Conservation (phyloP, 2,113 vertebrate genomes). For the Heterochromis multidens region DNA sequence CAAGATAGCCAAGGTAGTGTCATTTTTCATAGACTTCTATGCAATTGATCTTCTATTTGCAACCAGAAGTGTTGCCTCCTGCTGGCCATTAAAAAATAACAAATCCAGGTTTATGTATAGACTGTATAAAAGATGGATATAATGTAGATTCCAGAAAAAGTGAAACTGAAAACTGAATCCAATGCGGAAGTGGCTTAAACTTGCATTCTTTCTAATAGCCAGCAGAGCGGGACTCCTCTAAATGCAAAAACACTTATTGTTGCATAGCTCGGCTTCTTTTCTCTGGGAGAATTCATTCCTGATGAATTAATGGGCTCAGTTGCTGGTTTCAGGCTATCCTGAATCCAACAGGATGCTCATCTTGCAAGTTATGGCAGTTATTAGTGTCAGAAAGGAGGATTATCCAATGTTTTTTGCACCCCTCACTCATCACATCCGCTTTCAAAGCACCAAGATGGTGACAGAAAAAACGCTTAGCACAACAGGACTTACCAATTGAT, state of each 20-base stretch:
- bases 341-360: too few species aligned
- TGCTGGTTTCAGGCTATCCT: background rate
- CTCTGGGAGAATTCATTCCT: background rate
- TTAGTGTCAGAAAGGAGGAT: background rate
- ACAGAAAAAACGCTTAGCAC: background rate
- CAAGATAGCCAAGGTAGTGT: background rate
- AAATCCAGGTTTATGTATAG: background rate
- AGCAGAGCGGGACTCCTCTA: background rate
- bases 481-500: background rate
- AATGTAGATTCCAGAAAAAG: background rate
- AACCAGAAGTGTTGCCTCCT: background rate
- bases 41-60: background rate
- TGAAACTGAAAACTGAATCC: accelerated
- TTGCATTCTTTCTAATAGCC: background rate
- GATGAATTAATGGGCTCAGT: background rate
- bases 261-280: background rate
- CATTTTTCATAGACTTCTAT: background rate
- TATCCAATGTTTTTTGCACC: background rate
- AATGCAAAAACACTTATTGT: background rate
- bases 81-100: background rate
- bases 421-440: background rate
- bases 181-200: background rate
- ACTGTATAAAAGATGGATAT: background rate
- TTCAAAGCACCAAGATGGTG: background rate
- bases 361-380: background rate